These are phyloP conservation scores for Heliconius sara DNA, from an alignment of 2,888 invertebrate species.

Conservation along the genomic window DNA sequence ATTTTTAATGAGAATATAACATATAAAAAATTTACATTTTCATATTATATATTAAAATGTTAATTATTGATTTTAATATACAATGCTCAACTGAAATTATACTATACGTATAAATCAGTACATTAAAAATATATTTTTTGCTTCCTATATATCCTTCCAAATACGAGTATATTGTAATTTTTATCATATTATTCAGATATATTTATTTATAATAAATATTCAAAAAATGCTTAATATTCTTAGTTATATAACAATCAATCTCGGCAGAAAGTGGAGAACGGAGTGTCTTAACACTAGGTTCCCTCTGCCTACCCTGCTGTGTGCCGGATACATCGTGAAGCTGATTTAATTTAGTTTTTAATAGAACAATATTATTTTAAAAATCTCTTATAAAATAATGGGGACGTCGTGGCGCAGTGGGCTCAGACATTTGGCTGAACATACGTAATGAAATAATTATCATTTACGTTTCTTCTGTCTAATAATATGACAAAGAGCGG, in stretches of 20 bases:
- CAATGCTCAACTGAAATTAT: neutral
- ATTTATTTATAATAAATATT: neutral
- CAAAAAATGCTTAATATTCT: neutral
- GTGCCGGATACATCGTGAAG: no score
- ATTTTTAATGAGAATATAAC: neutral
- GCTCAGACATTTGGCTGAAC: no score
- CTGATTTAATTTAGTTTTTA: no score
- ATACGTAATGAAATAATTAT: neutral
- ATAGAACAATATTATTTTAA: neutral
- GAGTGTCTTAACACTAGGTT: no score
- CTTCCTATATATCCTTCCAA: neutral
- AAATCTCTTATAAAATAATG: no score
- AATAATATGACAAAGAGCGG: neutral
- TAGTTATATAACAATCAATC: neutral
- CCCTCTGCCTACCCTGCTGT: no score
- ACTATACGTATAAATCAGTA: neutral
- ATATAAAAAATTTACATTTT: no score
- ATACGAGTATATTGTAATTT: neutral
- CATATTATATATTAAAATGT: neutral
- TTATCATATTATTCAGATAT: neutral
- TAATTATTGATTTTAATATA: neutral
- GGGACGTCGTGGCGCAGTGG: no score
- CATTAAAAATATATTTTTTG: no score
- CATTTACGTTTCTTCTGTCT: neutral
- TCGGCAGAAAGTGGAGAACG: no score